Evolutionary conservation across 2,113 vertebrate species (phyloP).

Genomic region (Pseudolaguvia tuberculata): DNA sequence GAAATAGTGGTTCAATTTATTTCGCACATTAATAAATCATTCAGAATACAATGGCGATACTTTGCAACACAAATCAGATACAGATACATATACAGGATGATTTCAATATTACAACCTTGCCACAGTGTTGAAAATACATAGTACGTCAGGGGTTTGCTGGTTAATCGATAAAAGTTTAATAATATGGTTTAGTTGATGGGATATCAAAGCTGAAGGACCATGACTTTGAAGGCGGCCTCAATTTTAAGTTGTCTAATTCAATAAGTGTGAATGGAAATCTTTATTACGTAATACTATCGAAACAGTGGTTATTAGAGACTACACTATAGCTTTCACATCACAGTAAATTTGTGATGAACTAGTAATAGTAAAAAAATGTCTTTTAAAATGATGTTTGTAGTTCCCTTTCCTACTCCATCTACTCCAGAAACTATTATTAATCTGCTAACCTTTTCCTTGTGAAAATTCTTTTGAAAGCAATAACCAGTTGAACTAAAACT

Average conservation of each 20-base stretch:
- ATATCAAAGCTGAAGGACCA: conserved; percentile 45
- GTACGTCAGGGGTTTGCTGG: conserved; percentile 16
- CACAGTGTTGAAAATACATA: not conserved
- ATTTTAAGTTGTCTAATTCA: conserved; percentile 51
- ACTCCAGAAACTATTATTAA: not conserved
- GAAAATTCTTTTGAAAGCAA: too few species aligned
- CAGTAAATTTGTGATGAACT: not conserved
- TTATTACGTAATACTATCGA: conserved; percentile 1
- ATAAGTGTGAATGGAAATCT: conserved; percentile 33
- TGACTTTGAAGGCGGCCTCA: conserved; percentile 53
- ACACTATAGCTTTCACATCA: not conserved
- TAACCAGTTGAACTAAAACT: too few species aligned
- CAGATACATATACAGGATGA: conserved; percentile 47
- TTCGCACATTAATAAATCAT: conserved; percentile 76
- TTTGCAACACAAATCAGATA: conserved; percentile 80
- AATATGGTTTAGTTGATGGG: conserved; percentile 42
- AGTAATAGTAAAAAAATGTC: not conserved
- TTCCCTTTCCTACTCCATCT: too few species aligned
- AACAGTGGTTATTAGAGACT: conserved; percentile 16
- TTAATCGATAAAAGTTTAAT: conserved; percentile 41
- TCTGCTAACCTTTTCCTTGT: not conserved
- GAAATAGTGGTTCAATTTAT: conserved; percentile 88
- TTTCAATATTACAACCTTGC: conserved; percentile 28
- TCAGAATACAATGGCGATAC: conserved; percentile 86
- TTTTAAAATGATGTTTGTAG: too few species aligned